Evolutionary conservation across 2,797 vertebrate species (phyloP), one percentile per base, ranked within the genome.

Genomic region (Clangula hyemalis): DNA sequence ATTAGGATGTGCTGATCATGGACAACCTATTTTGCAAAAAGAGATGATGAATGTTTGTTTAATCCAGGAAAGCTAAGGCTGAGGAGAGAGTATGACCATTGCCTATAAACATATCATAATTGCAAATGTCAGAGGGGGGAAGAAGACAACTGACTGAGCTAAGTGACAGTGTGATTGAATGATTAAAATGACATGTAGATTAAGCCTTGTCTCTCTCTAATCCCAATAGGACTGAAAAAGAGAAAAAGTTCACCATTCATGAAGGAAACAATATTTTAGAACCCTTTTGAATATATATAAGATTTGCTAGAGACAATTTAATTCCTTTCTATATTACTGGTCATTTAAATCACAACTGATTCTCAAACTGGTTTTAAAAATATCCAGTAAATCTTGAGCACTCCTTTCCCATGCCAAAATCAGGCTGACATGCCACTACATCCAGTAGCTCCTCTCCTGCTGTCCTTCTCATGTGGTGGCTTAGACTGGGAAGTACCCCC

Each of bases 91-190:
- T 9, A 8, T 8, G 27, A 15, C 10, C 21, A 27, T 30, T 36
- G 36, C 25, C 38, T 54, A 36, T 16, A n/a, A 90, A 56, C 5
- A 1, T 18, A 21, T 43, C 21, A 73, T 61, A 88, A 79, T 14
- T 32, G 1, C 9, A 38, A 53, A 7, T 27, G 15, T 57, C 16
- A 49, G 41, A 47, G 21, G 5, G 5, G 1, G 36, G 21, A 47
- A 38, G 15, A 53, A 83, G 19, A 47, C 11, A 75, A 24, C 16
- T 75, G 8, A 25, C 13, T 72, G 45, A 76, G 15, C 7, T 45
- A n/a, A 19, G 3, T 0, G 0, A 21, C 28, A 34, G 2, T 34
- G 7, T 30, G 21, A 61, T 1, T n/a, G 16, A 87, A 45, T 0
- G 2, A 53, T 57, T 61, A 75, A 49, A 8, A 24, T 13, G 54